A percentile compares a stretch with the other conserved stretches of the same genome.
phyloP scores from a whole-genome alignment of 92 coral and sea anemone species.

The Parazoanthus atlanticus region DNA sequence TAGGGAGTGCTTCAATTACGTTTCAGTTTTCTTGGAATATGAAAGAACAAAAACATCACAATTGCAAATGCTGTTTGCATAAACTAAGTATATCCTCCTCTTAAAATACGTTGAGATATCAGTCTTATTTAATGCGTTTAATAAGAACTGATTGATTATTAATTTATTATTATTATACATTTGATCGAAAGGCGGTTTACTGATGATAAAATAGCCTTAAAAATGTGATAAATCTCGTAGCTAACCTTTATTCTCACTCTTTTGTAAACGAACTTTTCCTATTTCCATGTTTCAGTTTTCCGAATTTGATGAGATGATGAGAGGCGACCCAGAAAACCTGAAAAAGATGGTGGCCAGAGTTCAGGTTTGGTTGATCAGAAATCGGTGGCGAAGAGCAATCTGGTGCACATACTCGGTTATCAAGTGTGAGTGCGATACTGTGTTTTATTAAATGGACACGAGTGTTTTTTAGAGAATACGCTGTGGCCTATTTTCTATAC shows the following conservation, averaged over 20 bases:
- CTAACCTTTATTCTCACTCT: no score
- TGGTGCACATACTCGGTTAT: conserved; percentile 94
- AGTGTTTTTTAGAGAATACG: no score
- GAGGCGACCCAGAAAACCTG: conserved; percentile 88
- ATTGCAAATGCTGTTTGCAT: no score
- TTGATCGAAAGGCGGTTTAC: background rate
- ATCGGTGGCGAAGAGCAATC: conserved; percentile 95
- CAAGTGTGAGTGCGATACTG: conserved; percentile 70
- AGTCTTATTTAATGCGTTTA: no score
- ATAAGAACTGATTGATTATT: no score
- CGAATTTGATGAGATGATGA: conserved; percentile 95
- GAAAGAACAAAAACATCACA: no score
- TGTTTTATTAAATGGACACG: background rate
- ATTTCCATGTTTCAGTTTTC: conserved; percentile 71
- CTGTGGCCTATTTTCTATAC: no score
- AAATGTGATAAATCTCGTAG: background rate
- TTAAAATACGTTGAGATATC: background rate
- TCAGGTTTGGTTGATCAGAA: conserved; percentile 78
- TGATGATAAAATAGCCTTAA: background rate
- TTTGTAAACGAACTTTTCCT: background rate
- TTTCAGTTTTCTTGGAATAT: no score
- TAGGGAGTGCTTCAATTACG: no score
- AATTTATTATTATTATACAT: background rate
- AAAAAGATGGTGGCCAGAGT: conserved; percentile 91
- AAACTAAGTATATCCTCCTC: background rate